Evolutionary conservation across 2,797 vertebrate genomes (phyloP).

Genomic region (Pelochelys cantorii): DNA sequence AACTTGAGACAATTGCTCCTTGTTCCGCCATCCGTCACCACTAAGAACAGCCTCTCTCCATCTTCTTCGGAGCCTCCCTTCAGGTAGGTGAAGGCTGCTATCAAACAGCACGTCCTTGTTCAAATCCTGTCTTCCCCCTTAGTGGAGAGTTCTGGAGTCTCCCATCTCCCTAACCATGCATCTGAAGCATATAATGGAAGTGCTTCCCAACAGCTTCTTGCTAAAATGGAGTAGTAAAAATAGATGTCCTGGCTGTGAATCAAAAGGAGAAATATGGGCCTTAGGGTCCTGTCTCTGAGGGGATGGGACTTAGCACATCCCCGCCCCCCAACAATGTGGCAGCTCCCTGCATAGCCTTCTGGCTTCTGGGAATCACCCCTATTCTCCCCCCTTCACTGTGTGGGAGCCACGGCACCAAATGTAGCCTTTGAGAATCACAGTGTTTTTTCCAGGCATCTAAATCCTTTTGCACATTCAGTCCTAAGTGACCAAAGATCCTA

Average conservation of each 20-base stretch:
- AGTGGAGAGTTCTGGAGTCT: too few species aligned
- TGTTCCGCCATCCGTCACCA: too few species aligned
- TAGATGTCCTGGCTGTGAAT: not conserved
- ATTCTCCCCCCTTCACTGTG: not conserved
- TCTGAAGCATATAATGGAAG: not conserved
- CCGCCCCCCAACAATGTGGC: accelerated
- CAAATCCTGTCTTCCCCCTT: not conserved
- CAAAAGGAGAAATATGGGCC: not conserved
- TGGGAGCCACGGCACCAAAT: not conserved
- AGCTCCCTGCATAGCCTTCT: not conserved
- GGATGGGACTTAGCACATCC: accelerated
- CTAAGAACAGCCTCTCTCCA: too few species aligned
- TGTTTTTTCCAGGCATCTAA: not conserved
- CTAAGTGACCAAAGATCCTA: not conserved
- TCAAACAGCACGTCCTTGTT: not conserved
- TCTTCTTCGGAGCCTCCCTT: too few species aligned
- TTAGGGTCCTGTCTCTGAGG: not conserved
- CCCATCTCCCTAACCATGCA: not conserved
- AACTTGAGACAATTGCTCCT: too few species aligned
- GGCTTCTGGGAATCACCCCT: not conserved
- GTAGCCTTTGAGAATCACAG: not conserved
- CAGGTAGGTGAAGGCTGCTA: too few species aligned
- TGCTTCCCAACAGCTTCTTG: not conserved
- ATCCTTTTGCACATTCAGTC: not conserved
- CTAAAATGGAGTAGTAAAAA: not conserved